phyloP scores from a whole-genome alignment of 2,113 vertebrate genomes.

The Halichoerus grypus region DNA sequence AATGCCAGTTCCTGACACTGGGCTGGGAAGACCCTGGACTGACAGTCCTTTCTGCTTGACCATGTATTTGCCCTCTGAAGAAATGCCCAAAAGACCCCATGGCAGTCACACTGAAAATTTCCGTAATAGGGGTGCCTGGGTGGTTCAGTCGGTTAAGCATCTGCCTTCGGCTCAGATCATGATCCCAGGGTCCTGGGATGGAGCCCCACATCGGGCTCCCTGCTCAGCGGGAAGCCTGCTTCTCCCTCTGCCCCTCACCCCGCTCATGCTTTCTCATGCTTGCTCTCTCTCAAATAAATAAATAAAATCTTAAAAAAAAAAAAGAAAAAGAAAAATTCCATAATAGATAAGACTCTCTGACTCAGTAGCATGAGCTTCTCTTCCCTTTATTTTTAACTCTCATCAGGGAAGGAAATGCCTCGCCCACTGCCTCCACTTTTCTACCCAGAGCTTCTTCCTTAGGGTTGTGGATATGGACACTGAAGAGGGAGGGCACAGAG shows the following conservation, averaged over 20 bases:
- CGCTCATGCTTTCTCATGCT: too few species aligned
- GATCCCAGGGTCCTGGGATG: too few species aligned
- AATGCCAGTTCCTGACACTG: background rate
- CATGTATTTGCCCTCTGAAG: background rate
- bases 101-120: background rate
- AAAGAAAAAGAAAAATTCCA: too few species aligned
- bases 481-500: background rate
- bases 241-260: too few species aligned
- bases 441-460: background rate
- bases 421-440: background rate
- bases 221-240: too few species aligned
- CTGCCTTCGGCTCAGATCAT: too few species aligned
- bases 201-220: accelerated
- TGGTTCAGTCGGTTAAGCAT: too few species aligned
- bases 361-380: background rate
- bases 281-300: too few species aligned
- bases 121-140: too few species aligned
- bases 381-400: background rate
- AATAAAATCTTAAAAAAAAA: too few species aligned
- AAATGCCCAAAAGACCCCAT: background rate
- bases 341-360: background rate
- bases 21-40: background rate
- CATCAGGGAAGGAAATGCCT: background rate
- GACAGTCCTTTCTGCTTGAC: background rate
- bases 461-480: background rate